phyloP scores from a whole-genome alignment of 2,888 invertebrate genomes.

The Drosophila koepferae region DNA sequence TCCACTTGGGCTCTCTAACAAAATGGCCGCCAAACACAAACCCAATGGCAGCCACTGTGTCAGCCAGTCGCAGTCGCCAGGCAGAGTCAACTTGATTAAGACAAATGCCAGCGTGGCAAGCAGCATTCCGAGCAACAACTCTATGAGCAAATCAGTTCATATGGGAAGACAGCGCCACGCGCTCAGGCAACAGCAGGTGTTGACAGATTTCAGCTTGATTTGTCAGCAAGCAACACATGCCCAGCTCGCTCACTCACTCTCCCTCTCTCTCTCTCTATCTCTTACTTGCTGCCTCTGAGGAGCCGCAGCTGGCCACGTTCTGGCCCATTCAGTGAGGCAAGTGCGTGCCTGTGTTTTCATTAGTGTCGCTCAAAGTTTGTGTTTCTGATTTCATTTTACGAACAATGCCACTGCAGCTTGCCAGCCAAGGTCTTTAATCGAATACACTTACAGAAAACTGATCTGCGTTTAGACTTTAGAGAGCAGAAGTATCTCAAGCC shows the following conservation, averaged over 20 bases:
- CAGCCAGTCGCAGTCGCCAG: not conserved
- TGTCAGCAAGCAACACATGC: conserved; percentile 7
- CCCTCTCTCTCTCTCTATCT: not conserved
- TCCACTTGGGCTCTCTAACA: not conserved
- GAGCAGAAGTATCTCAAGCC: too few species aligned
- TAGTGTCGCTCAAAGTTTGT: conserved; percentile 22
- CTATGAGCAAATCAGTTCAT: conserved; percentile 44
- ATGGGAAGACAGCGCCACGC: conserved; percentile 15
- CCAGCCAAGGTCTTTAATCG: conserved; percentile 3
- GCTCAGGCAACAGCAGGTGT: conserved; percentile 54
- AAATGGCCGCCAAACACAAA: conserved; percentile 17
- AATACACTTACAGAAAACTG: not conserved
- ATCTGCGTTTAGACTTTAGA: too few species aligned
- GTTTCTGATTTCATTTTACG: conserved; percentile 18
- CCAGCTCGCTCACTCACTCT: not conserved
- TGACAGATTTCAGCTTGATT: conserved; percentile 57
- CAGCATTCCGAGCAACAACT: conserved; percentile 16
- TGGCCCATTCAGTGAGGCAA: conserved; percentile 13
- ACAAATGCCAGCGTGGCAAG: conserved; percentile 52
- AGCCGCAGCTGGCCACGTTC: not conserved
- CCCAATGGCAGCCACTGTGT: not conserved
- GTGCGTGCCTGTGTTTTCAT: conserved; percentile 43
- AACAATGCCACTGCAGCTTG: conserved; percentile 13
- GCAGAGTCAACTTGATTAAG: conserved; percentile 58
- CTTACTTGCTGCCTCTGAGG: not conserved